Percentiles rank a stretch among this genome's conserved stretches.
Conservation (phyloP, 2,113 vertebrate genomes). For the Ellobius talpinus region DNA sequence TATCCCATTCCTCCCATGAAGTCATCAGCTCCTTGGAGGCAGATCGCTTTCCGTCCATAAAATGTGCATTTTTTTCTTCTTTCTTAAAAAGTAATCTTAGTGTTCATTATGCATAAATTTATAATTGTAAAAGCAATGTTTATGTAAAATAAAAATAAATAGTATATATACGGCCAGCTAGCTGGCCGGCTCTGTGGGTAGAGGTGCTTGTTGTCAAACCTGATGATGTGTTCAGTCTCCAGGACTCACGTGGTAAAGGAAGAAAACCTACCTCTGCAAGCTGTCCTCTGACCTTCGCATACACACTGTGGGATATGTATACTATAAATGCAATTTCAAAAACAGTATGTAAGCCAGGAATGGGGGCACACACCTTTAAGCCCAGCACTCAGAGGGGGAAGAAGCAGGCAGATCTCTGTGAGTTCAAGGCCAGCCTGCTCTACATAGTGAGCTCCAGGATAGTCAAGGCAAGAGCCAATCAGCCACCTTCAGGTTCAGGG, state of each 20-base stretch:
- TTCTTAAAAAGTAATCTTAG: slow-evolving; percentile 60
- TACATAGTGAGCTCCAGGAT: neutral
- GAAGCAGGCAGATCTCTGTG: neutral
- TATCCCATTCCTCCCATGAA: slow-evolving; percentile 61
- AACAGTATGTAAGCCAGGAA: neutral
- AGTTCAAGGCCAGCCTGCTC: neutral
- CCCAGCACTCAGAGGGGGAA: neutral
- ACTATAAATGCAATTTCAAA: neutral
- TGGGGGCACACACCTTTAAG: neutral
- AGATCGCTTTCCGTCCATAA: slow-evolving; percentile 58
- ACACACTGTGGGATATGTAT: neutral
- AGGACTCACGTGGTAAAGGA: neutral
- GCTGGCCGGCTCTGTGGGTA: neutral
- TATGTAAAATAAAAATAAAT: slow-evolving; percentile 23
- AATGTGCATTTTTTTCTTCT: slow-evolving; percentile 15
- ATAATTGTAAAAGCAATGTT: slow-evolving; percentile 42
- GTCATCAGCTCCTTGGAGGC: neutral
- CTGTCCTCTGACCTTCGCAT: neutral
- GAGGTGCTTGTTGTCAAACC: neutral
- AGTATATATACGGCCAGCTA: neutral
- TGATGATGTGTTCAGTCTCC: neutral
- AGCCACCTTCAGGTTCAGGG: neutral
- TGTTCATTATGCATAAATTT: slow-evolving; percentile 53
- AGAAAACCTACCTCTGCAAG: neutral
- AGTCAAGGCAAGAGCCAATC: neutral